Percentiles rank a stretch among this genome's conserved stretches.
phyloP scores from a whole-genome alignment of 2,888 invertebrate species.

The Pilophorus perplexus region DNA sequence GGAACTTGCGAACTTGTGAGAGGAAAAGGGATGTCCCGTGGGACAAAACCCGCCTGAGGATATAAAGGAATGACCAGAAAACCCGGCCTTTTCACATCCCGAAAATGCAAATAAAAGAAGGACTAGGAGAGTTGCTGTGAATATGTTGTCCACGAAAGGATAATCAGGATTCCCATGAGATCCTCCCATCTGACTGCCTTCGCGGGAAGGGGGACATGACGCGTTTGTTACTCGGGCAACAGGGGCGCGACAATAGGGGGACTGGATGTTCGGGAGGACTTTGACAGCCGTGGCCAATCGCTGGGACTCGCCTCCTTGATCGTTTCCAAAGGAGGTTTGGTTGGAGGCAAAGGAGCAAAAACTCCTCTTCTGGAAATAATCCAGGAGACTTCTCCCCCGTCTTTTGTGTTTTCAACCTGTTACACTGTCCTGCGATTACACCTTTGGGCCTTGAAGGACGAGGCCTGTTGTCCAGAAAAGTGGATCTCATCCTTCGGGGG shows the following conservation, averaged over 20 bases:
- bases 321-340: conserved; percentile 13
- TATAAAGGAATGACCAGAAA: conserved; percentile 13
- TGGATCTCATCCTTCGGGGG: conserved; percentile 13
- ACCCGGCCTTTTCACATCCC: conserved; percentile 7
- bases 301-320: conserved; percentile 18
- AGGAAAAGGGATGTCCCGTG: conserved; percentile 23
- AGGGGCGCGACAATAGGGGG: conserved; percentile 5
- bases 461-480: conserved; percentile 13
- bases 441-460: not conserved
- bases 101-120: conserved; percentile 38
- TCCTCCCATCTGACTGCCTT: no score
- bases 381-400: not conserved
- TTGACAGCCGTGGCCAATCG: conserved; percentile 38
- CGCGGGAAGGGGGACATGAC: conserved; percentile 27
- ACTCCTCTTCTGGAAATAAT: conserved; percentile 40
- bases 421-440: conserved; percentile 2
- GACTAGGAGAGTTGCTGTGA: conserved; percentile 13
- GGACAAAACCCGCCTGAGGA: conserved; percentile 29
- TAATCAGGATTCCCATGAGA: conserved; percentile 42
- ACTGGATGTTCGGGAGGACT: conserved; percentile 15
- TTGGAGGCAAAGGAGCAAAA: conserved; percentile 28
- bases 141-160: conserved; percentile 43
- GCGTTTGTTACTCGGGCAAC: conserved; percentile 25
- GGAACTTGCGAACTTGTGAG: not conserved
- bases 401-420: conserved; percentile 31